Base-by-base conservation (phyloP, 2,113 vertebrate genomes). In the Neogobius melanostomus region DNA sequence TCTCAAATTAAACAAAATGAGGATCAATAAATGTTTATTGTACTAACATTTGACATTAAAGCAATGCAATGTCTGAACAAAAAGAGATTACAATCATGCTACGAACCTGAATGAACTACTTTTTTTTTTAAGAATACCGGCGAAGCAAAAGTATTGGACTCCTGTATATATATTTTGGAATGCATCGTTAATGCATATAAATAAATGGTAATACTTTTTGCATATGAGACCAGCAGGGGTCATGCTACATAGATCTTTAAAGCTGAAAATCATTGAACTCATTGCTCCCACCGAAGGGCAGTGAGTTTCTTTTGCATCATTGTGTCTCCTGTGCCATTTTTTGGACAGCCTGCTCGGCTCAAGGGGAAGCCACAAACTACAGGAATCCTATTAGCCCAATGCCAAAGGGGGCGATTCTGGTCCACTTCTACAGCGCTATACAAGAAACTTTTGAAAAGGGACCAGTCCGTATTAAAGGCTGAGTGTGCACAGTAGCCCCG, bases 191-290 rank as follows among this genome's bases (percentile, higher is more conserved):
- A 17, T 8, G 52, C 11, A 59, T 36, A 7, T 36, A 7, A 10
- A 36, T 42, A 42, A 59, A 42, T 42, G 2, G 11, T 14, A 75
- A 57, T 74, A 71, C n/a, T 75, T 62, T 79, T 59, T 50, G 42
- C 56, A 50, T 6, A 28, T 59, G 11, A 81, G 57, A 14, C 75
- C 81, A 81, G 81, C 61, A 74, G 78, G 79, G 78, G 66, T 65
- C 77, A 72, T 66, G 68, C 28, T 69, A 74, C 71, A 59, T 60
- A 60, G 57, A 62, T 28, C 45, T 53, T 46, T 50, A 79, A 79
- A 17, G 60, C 14, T 44, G 42, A 61, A 28, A 43, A 42, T 53
- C 5, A 63, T 46, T 48, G 45, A 48, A 36, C 17, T 65, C 67
- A 69, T 14, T 59, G 16, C n/a, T 16, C 45, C 50, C 63, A 36